Conservation (phyloP, 2,113 vertebrate species). For the Oostethus manadensis region DNA sequence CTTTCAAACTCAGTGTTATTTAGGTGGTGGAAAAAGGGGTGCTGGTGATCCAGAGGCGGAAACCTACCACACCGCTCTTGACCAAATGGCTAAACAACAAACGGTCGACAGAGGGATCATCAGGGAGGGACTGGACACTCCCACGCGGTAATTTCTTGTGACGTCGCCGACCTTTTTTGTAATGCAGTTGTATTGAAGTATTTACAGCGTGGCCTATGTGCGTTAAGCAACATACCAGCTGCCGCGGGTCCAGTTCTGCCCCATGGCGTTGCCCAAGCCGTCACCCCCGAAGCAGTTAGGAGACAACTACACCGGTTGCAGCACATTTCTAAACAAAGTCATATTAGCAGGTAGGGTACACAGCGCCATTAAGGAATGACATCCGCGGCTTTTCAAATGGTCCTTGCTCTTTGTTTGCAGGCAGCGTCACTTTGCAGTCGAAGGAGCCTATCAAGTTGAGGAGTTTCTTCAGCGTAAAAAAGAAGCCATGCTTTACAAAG, state of each 20-base stretch:
- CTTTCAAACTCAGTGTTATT: slow-evolving; percentile 52
- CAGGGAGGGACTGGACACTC: slow-evolving; percentile 37
- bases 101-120: slow-evolving; percentile 28
- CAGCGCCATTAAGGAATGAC: background rate
- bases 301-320: slow-evolving; percentile 83
- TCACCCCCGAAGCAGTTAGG: slow-evolving; percentile 73
- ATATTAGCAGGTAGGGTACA: slow-evolving; percentile 61
- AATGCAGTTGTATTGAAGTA: background rate
- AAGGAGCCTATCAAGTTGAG: slow-evolving; percentile 85
- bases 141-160: slow-evolving; percentile 43
- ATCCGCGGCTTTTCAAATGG: background rate
- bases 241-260: slow-evolving; percentile 69
- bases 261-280: slow-evolving; percentile 63
- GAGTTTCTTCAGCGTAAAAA: slow-evolving; percentile 90
- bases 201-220: slow-evolving; percentile 12
- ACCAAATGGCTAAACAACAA: slow-evolving; percentile 74
- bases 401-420: slow-evolving; percentile 54
- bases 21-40: slow-evolving; percentile 45
- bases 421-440: slow-evolving; percentile 74
- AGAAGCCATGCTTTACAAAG: slow-evolving; percentile 96
- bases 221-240: slow-evolving; percentile 63
- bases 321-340: slow-evolving; percentile 75
- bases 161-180: background rate
- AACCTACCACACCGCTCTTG: slow-evolving; percentile 78
- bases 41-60: slow-evolving; percentile 44